These are phyloP conservation scores for Brienomyrus brachyistius DNA, from an alignment of 2,113 vertebrate species.

Conservation along the genomic window DNA sequence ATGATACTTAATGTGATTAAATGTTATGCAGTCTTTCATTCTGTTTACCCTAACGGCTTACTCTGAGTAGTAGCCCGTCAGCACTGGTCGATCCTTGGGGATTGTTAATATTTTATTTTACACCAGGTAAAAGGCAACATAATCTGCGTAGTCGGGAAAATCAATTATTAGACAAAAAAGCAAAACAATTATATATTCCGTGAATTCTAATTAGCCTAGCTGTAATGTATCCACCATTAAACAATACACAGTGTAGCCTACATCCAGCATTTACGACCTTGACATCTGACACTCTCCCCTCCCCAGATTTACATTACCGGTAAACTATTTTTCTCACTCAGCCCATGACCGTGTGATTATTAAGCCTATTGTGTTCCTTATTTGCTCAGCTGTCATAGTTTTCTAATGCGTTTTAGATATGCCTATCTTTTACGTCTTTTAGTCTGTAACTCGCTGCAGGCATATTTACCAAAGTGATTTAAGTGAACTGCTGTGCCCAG, in stretches of 20 bases:
- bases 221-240: not conserved
- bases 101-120: not conserved
- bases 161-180: not conserved
- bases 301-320: not conserved
- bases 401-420: not conserved
- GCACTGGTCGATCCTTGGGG: not conserved
- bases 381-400: not conserved
- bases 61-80: not conserved
- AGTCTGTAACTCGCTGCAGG: not conserved
- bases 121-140: not conserved
- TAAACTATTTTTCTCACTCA: not conserved
- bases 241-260: not conserved
- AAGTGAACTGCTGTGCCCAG: not conserved
- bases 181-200: not conserved
- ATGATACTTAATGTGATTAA: not conserved
- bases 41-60: not conserved
- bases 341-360: not conserved
- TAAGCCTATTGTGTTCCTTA: not conserved
- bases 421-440: not conserved
- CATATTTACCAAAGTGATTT: not conserved
- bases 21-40: not conserved
- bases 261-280: not conserved
- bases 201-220: not conserved
- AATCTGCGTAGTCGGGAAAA: not conserved
- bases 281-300: not conserved